phyloP scores from a whole-genome alignment of 1,140 invertebrate genomes.

The Zaprionus nigranus region DNA sequence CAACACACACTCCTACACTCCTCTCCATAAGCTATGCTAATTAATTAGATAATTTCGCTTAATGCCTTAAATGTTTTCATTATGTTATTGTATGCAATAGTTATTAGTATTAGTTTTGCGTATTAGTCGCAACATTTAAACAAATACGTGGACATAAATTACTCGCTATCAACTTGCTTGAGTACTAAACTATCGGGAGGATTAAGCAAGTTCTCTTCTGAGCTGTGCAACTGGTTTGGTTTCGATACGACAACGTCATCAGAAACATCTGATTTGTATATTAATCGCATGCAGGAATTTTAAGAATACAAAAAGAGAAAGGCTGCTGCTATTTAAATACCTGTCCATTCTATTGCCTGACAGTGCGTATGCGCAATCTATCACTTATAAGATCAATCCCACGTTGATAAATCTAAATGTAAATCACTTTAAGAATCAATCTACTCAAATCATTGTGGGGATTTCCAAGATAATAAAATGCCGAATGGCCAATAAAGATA shows the following conservation, averaged over 20 bases:
- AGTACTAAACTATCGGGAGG: conserved; percentile 21
- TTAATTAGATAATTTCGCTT: conserved; percentile 71
- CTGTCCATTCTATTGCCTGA: conserved; percentile 2
- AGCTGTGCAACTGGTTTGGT: conserved; percentile 30
- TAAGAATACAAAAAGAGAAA: conserved; percentile 28
- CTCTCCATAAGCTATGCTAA: conserved; percentile 47
- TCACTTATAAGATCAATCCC: background rate
- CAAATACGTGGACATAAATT: conserved; percentile 62
- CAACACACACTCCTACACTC: too few species aligned
- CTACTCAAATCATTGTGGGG: background rate
- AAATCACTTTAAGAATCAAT: background rate
- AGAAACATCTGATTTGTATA: conserved; percentile 19
- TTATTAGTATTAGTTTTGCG: conserved; percentile 50
- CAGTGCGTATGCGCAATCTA: conserved; percentile 18
- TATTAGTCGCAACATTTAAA: conserved; percentile 65
- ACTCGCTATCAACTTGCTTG: conserved; percentile 24
- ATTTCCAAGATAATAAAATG: background rate
- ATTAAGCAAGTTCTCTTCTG: conserved; percentile 30
- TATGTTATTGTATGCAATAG: conserved; percentile 49
- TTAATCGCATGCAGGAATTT: conserved; percentile 34
- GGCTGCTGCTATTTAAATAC: conserved; percentile 18
- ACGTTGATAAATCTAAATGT: background rate
- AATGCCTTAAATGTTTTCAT: conserved; percentile 73
- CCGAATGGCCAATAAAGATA: background rate
- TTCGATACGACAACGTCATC: background rate